Evolutionary conservation across 2,888 invertebrate genomes (phyloP).

Genomic region (Apamea monoglypha): DNA sequence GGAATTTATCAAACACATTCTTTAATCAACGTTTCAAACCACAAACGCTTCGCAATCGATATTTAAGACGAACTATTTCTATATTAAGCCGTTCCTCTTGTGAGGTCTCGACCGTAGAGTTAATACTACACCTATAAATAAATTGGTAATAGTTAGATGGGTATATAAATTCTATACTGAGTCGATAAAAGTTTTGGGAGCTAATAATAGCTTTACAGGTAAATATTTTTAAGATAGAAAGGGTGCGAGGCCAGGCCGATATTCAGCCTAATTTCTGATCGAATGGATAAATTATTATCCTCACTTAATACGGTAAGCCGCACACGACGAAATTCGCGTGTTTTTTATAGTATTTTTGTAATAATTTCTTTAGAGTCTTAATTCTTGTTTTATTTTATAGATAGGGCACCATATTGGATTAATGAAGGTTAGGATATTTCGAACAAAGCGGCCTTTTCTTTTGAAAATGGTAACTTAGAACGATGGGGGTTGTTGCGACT

Average conservation of each 20-base stretch:
- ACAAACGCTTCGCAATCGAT: slow-evolving; percentile 62
- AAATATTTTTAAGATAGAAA: slow-evolving; percentile 23
- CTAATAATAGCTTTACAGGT: slow-evolving; percentile 49
- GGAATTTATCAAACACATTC: slow-evolving; percentile 67
- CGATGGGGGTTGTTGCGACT: neutral
- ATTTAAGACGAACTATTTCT: slow-evolving; percentile 43
- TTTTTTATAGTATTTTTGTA: neutral
- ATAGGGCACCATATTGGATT: neutral
- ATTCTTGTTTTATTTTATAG: neutral
- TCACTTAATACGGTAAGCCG: neutral
- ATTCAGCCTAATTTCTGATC: slow-evolving; percentile 9
- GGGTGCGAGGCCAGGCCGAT: neutral
- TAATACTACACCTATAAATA: slow-evolving; percentile 39
- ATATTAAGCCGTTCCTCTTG: slow-evolving; percentile 49
- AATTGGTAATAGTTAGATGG: slow-evolving; percentile 12
- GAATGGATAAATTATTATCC: slow-evolving; percentile 12
- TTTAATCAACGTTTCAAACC: slow-evolving; percentile 68
- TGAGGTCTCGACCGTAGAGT: slow-evolving; percentile 49
- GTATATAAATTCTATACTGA: slow-evolving; percentile 37
- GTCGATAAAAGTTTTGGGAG: slow-evolving; percentile 44
- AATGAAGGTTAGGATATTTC: too few relatives aligned
- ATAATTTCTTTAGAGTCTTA: neutral
- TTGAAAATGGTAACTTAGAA: neutral
- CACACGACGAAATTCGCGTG: slow-evolving; percentile 9
- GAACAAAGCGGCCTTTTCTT: neutral